These are phyloP conservation scores for Styela plicata DNA, from an alignment of 23 tunicate genomes.

Conservation along the genomic window DNA sequence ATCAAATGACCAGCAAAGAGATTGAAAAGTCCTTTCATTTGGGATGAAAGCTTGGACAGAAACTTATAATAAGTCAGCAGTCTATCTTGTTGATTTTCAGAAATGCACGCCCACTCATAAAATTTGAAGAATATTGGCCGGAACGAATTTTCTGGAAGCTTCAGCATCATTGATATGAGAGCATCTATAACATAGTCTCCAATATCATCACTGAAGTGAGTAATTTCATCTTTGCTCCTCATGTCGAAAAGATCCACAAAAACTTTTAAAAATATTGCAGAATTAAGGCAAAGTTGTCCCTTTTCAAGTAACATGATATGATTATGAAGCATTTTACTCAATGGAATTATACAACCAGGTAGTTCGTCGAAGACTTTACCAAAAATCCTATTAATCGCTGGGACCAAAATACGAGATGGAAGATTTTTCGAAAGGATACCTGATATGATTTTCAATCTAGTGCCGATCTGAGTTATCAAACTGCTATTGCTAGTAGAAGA, in stretches of 20 bases:
- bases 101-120: conserved; percentile 53
- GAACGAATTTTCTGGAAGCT: conserved; percentile 55
- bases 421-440: conserved; percentile 14
- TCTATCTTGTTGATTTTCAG: conserved; percentile 7
- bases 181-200: conserved; percentile 45
- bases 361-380: conserved; percentile 16
- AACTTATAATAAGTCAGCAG: conserved; percentile 50
- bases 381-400: conserved; percentile 10
- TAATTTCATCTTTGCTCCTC: background rate
- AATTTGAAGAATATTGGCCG: conserved; percentile 46
- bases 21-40: conserved; percentile 43
- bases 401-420: conserved; percentile 31
- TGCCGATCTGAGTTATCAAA: background rate
- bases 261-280: background rate
- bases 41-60: conserved; percentile 37
- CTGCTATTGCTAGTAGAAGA: background rate
- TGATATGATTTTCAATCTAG: conserved; percentile 16
- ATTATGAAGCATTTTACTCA: conserved; percentile 1
- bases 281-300: conserved; percentile 1
- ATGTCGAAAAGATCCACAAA: background rate
- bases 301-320: conserved; percentile 16
- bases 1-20: conserved; percentile 39
- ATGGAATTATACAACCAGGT: background rate
- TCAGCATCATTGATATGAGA: conserved; percentile 38
- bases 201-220: background rate